These are phyloP conservation scores for Oryzias celebensis DNA, from an alignment of 2,113 vertebrate species.

Conservation along the genomic window DNA sequence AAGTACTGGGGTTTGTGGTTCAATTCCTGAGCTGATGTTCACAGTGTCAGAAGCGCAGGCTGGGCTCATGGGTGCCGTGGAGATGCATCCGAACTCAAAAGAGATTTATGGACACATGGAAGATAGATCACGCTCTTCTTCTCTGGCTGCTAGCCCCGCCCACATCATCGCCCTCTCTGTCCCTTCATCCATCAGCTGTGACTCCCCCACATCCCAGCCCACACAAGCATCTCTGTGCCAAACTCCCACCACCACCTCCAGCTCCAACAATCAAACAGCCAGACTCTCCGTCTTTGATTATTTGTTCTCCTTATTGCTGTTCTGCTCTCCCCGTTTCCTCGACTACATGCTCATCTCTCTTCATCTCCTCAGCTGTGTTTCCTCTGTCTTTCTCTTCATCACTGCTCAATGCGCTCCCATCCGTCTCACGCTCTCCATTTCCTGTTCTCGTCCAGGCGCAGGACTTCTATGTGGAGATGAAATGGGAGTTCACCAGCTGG, in stretches of 20 bases:
- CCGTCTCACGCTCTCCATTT: slow-evolving; percentile 5
- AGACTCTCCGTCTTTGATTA: slow-evolving; percentile 10
- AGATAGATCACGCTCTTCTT: no score
- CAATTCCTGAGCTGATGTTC: no score
- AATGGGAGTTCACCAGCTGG: slow-evolving; percentile 98
- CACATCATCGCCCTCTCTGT: slow-evolving; percentile 12
- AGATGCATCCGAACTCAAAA: no score
- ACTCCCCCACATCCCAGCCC: slow-evolving; percentile 16
- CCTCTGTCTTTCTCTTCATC: slow-evolving; percentile 12
- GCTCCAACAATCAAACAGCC: slow-evolving; percentile 19
- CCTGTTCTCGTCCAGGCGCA: slow-evolving; percentile 79
- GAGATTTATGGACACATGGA: no score
- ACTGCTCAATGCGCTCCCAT: slow-evolving; percentile 6
- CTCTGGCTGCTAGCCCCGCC: no score
- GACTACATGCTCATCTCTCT: slow-evolving; percentile 15
- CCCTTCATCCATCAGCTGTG: slow-evolving; percentile 38
- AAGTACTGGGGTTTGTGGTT: not conserved
- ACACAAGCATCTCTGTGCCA: slow-evolving; percentile 29
- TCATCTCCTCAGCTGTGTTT: slow-evolving; percentile 5
- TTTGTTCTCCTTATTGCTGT: slow-evolving; percentile 10
- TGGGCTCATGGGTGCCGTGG: no score
- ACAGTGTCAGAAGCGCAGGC: no score
- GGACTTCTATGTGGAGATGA: slow-evolving; percentile 98
- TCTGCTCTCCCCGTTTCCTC: slow-evolving; percentile 7
- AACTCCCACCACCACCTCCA: slow-evolving; percentile 15